Evolutionary conservation across 2,113 vertebrate species (phyloP), one percentile per base, ranked within the genome.

Genomic region (Cynoglossus semilaevis): DNA sequence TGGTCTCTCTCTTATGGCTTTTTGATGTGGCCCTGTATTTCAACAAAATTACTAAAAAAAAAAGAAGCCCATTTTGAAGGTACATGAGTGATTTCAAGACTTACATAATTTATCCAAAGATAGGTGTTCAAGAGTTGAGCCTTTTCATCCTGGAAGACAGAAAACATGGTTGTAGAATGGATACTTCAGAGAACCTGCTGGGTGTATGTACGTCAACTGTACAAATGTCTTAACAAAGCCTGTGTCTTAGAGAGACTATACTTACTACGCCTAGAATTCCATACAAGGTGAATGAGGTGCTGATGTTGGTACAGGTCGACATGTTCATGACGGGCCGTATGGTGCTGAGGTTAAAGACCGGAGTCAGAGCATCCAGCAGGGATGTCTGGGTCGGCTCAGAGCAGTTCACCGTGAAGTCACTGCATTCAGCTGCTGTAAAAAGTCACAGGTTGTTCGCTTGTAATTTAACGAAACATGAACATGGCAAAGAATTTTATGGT

Each of bases 261-360:
- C 88, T 14, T 79, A 91, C 90, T 87, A 91, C 90, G 66, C 84
- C 90, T 3, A 91, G 64, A 18, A 91, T 89, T 8, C 81, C 87
- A 16, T 88, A 90, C 53, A 91, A 15, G 19, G 51, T 80, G 61
- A 91, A 87, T 58, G 0, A 40, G 0, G 45, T 37, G 36, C 1
- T 60, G 79, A 91, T 34, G 10, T 79, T 75, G 14, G 70, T 88
- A 35, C 16, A 0, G 6, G 84, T 82, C 1, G 37, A 40, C 36
- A 76, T 41, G 74, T 78, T 65, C 38, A 53, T 42, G 18, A 91
- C 89, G 0, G 90, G 90, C 1, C 89, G 72, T 9, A 91, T 70
- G 60, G 52, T 17, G 1, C 34, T 81, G 41, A 81, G 63, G 15
- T 63, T 50, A 11, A 88, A 82, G 16, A 85, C 12, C 0, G 66